Evolutionary conservation across 2,797 vertebrate species (phyloP), one percentile per base, ranked within the genome.

Genomic region (Lophotriccus pileatus): DNA sequence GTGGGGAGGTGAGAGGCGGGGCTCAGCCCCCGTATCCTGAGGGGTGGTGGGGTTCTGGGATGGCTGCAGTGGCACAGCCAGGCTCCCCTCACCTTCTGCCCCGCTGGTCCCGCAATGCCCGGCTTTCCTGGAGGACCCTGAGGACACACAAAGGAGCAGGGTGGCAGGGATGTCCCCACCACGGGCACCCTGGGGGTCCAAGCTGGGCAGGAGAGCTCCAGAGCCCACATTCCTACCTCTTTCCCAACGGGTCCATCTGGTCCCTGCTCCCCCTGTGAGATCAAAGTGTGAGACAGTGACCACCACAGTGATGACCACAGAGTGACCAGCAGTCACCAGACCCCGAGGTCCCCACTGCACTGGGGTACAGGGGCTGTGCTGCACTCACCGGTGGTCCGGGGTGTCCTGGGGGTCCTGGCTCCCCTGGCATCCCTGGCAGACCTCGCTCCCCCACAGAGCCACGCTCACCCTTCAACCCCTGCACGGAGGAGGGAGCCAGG

Each of bases 391-490:
- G 96, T 2, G 96, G 96, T 16, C 99, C 99, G 9, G 98, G 99
- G 96, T 99, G 99, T 72, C 99, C 99, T 0, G 99, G 99, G 17
- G 98, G 83, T 59, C 99, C 99, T 2, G 98, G 98, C 27, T 98
- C 85, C 24, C 99, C 99, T 10, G 93, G 98, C 94, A 99, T 98
- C 37, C 99, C 99, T 27, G 97, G 94, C 49, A 98, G 97, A 34
- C 99, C 99, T 92, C 99, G 98, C 75, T 99, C 99, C 67, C 99
- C 99, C 3, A 27, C 25, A 6, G 98, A 95, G 53, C 99, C 99
- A 34, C 98, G 98, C 52, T 99, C 99, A 47, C 99, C 99, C 95
- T 99, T 98, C 82, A 97, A 91, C 37, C 99, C 99, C 99, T 99
- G 77, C 4, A 46, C 17, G 88, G 76, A 59, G 64, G 43, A 79